Evolutionary conservation across 2,797 vertebrate genomes (phyloP).

Genomic region (Chaenodraco wilsoni): DNA sequence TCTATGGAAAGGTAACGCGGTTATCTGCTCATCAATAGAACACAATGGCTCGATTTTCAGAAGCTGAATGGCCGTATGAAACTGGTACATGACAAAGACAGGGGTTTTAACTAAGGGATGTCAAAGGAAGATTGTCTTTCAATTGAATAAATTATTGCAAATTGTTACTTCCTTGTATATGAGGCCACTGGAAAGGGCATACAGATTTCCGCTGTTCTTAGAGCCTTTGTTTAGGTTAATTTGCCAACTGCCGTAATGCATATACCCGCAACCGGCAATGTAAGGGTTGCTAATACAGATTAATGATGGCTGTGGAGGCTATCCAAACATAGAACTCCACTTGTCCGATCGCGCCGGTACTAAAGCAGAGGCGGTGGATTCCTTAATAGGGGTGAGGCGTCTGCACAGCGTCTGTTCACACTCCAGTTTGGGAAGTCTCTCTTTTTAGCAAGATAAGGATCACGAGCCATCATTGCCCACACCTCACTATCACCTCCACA

Average conservation of each 20-base stretch:
- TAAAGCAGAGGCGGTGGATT: constrained; percentile 41
- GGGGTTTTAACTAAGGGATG: constrained; percentile 33
- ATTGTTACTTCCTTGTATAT: constrained; percentile 13
- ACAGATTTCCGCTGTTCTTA: constrained; percentile 6
- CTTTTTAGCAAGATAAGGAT: constrained; percentile 63
- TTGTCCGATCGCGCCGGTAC: constrained; percentile 28
- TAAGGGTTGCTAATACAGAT: constrained; percentile 46
- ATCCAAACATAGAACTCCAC: constrained; percentile 64
- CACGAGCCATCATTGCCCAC: constrained; percentile 55
- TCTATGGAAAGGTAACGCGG: constrained; percentile 58
- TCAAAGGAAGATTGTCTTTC: constrained; percentile 14
- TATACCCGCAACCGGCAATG: constrained; percentile 18
- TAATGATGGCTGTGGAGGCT: constrained; percentile 46
- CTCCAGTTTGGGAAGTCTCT: constrained; percentile 62
- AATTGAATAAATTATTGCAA: constrained; percentile 27
- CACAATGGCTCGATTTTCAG: constrained; percentile 54
- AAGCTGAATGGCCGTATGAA: constrained; percentile 44
- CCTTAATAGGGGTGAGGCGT: constrained; percentile 64
- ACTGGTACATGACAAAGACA: constrained; percentile 46
- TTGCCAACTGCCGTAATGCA: constrained; percentile 42
- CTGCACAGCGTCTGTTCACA: constrained; percentile 58
- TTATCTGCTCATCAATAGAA: constrained; percentile 55
- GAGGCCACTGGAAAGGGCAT: not conserved
- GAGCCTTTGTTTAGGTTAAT: constrained; percentile 40
- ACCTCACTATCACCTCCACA: constrained; percentile 58